Conservation (phyloP, 2,113 vertebrate genomes). For the Nannobrachium achirus region DNA sequence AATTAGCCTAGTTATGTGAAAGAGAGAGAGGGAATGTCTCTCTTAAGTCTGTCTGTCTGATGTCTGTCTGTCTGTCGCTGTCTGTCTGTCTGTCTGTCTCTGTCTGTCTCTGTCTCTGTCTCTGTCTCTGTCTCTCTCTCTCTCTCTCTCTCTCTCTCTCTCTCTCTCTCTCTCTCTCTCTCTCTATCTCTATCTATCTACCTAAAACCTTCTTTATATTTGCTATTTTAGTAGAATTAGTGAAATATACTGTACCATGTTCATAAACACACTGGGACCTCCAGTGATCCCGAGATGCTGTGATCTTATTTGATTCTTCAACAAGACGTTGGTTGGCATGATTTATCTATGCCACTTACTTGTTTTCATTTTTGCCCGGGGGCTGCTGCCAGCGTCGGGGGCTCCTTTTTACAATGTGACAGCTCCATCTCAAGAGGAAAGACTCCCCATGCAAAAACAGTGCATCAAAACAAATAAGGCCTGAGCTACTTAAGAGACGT, state of each 20-base stretch:
- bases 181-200: constrained; percentile 32
- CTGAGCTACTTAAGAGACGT: constrained; percentile 77
- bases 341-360: constrained; percentile 84
- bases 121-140: constrained; percentile 41
- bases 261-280: constrained; percentile 70
- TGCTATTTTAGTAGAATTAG: neutral
- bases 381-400: constrained; percentile 81
- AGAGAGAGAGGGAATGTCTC: too few species aligned
- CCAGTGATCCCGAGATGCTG: constrained; percentile 67
- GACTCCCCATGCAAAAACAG: constrained; percentile 78
- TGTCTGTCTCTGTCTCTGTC: constrained; percentile 33
- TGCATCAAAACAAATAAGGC: constrained; percentile 84
- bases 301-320: constrained; percentile 77
- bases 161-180: constrained; percentile 10
- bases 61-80: neutral
- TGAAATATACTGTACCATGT: constrained; percentile 59
- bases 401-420: constrained; percentile 78
- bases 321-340: constrained; percentile 79
- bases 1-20: constrained; percentile 64
- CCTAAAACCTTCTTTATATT: constrained; percentile 26
- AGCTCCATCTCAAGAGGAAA: constrained; percentile 82
- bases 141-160: constrained; percentile 18
- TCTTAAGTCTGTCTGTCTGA: neutral
- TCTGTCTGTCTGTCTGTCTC: constrained; percentile 42
- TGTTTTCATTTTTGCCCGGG: constrained; percentile 83